Evolutionary conservation across 2,113 vertebrate genomes (phyloP).

Genomic region (Leptosomus discolor): DNA sequence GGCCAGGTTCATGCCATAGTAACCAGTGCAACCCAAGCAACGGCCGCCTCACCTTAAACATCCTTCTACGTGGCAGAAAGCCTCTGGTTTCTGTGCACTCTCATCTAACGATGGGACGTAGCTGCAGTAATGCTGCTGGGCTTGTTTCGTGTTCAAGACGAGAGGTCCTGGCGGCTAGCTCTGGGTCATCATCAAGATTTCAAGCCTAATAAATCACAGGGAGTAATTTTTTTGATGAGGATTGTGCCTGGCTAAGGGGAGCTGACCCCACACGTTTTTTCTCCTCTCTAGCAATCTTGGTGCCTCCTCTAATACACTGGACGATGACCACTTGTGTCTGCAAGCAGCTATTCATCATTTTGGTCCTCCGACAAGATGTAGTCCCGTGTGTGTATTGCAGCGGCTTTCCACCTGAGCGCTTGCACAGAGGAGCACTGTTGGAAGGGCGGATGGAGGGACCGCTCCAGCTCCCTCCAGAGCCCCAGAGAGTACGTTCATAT

Average conservation of each 20-base stretch:
- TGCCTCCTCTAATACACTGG: background rate
- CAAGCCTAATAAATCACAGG: background rate
- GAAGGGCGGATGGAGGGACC: background rate
- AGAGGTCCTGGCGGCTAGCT: background rate
- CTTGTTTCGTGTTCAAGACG: background rate
- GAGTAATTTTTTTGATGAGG: background rate
- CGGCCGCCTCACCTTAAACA: background rate
- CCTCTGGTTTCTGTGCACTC: background rate
- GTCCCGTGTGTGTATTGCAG: fast-evolving
- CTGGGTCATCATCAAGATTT: background rate
- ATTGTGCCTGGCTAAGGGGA: background rate
- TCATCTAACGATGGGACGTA: background rate
- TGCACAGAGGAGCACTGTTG: fast-evolving
- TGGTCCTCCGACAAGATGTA: background rate
- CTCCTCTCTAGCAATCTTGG: background rate
- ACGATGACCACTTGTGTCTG: background rate
- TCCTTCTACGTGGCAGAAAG: background rate
- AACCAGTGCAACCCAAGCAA: background rate
- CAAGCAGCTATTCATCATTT: background rate
- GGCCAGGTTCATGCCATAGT: background rate
- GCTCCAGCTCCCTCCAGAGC: background rate
- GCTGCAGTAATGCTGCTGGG: background rate
- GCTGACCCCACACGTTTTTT: background rate
- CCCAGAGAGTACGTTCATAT: background rate
- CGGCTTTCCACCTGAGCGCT: background rate